Base-by-base conservation (phyloP, 1,140 invertebrate species). In the Dermatophagoides farinae region DNA sequence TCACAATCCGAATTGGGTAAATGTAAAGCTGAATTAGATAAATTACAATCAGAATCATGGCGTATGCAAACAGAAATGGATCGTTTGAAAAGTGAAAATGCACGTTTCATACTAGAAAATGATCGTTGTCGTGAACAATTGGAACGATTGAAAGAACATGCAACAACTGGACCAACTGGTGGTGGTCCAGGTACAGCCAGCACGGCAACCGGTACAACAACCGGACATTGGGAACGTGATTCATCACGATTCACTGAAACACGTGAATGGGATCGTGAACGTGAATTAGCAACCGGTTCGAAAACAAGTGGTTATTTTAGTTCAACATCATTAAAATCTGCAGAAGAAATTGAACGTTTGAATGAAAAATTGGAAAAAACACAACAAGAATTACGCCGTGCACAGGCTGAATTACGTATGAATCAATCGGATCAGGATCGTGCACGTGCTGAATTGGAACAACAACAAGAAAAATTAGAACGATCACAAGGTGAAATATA, bases 401-500 rank as follows among this genome's bases (percentile, higher is more conserved):
- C 85, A 37, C 64, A 79, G 84, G 71, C 86, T 84, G 59, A 89
- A 84, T 60, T 72, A n/a, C 61, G 72, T 53, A 72, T 73, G 70
- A 72, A 73, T 65, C 83, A 85, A 70, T 83, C 86, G 10, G 88
- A 92, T 68, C 86, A 85, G 63, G 88, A 93, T 66, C 78, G 88
- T 68, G 81, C 84, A 38, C 78, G 82, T 53, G 78, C 81, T 25
- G 88, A 93, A 70, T 80, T 84, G 0, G 79, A 84, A 58, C 82
- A 82, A 39, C 74, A 90, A 39, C 88, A 92, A 73, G 88, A 92
- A 70, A 92, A 92, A 70, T 71, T 88, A 47, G 86, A 89, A 71
- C 89, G 91, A 73, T 88, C 86, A 53, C 88, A 92, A 72, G 88
- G 88, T 55, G 89, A 93, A 72, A 88, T 93, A 44, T 92, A 92